Conservation (phyloP, 2,113 vertebrate species). For the Ceyx melanurus region DNA sequence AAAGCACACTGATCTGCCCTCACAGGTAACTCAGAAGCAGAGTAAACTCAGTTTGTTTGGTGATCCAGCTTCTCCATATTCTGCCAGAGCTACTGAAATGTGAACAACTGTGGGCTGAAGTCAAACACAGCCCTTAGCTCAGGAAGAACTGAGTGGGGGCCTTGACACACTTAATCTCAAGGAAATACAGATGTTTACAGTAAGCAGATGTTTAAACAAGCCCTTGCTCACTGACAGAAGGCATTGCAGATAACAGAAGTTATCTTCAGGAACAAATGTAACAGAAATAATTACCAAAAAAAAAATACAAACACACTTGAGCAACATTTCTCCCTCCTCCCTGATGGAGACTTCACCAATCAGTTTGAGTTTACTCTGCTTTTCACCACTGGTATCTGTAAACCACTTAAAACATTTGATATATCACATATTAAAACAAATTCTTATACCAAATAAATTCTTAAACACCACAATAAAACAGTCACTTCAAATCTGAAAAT, state of each 20-base stretch:
- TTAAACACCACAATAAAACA: not conserved
- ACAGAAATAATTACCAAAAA: not conserved
- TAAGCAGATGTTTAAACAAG: conserved; percentile 23
- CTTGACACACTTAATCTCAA: not conserved
- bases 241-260: not conserved
- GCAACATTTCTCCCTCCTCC: accelerated
- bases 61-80: not conserved
- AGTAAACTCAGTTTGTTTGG: not conserved
- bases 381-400: not conserved
- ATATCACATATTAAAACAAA: not conserved
- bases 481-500: not conserved
- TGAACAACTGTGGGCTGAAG: not conserved
- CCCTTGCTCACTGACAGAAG: not conserved
- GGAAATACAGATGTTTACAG: not conserved
- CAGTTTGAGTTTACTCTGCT: not conserved
- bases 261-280: not conserved
- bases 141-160: not conserved
- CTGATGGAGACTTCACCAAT: not conserved
- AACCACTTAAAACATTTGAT: not conserved
- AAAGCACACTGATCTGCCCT: not conserved
- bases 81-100: not conserved
- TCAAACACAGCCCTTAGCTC: not conserved
- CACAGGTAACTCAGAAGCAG: not conserved
- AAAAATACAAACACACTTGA: not conserved
- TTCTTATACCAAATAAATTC: not conserved